These are phyloP conservation scores for Leptopilina drosophilae DNA, from an alignment of 2,888 invertebrate species.

Conservation along the genomic window DNA sequence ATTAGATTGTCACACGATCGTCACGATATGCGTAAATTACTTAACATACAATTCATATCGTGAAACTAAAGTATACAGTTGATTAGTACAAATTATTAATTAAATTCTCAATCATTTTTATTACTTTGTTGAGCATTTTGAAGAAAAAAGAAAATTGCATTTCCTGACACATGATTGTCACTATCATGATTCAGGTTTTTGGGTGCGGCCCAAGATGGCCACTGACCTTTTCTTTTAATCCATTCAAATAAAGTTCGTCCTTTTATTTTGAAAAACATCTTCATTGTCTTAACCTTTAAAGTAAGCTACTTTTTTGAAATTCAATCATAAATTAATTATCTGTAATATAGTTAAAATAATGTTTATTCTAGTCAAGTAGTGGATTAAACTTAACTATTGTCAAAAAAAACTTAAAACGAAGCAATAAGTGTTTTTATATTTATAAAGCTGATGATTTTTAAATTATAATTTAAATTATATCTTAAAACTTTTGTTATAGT, in stretches of 20 bases:
- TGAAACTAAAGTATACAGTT: neutral
- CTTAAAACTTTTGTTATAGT: too few species aligned
- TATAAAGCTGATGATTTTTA: too few species aligned
- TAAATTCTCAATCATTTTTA: neutral
- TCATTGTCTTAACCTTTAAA: too few species aligned
- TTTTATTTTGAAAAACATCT: too few species aligned
- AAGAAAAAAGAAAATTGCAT: constrained; percentile 25
- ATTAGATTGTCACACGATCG: neutral
- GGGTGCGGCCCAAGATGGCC: constrained; percentile 76
- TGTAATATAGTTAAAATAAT: too few species aligned
- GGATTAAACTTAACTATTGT: too few species aligned
- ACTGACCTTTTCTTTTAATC: constrained; percentile 52
- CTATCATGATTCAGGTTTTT: constrained; percentile 60
- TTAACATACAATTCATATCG: neutral
- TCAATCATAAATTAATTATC: too few species aligned
- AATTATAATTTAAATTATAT: too few species aligned
- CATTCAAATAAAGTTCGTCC: neutral
- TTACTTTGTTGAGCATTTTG: neutral
- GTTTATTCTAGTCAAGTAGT: too few species aligned
- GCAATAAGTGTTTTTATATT: too few species aligned
- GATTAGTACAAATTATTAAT: neutral
- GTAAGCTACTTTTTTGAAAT: too few species aligned
- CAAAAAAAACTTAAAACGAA: too few species aligned
- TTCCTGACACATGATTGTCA: constrained; percentile 49
- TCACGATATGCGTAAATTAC: neutral